A percentile compares a stretch with the other conserved stretches of the same genome.
These are phyloP conservation scores for Dunckerocampus dactyliophorus DNA, from an alignment of 2,113 vertebrate genomes.

Conservation along the genomic window DNA sequence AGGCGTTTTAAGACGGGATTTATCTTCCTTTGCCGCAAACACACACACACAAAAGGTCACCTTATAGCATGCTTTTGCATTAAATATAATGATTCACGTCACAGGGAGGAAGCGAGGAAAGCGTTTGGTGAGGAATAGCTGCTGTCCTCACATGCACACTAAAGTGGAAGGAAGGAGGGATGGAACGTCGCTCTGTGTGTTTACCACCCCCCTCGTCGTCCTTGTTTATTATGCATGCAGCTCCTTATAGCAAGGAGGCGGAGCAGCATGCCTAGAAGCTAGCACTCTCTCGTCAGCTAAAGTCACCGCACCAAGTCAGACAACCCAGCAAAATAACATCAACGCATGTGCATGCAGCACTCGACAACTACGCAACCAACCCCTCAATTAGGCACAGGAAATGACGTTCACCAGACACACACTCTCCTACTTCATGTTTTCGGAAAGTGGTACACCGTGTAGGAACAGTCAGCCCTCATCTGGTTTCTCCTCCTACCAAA, in stretches of 20 bases:
- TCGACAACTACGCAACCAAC: too few relatives aligned
- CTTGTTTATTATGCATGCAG: slow-evolving; percentile 71
- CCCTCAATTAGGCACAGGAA: too few relatives aligned
- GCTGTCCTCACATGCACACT: slow-evolving; percentile 8
- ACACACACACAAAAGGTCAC: slow-evolving; percentile 7
- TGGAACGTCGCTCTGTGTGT: slow-evolving; percentile 57
- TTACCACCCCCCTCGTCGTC: slow-evolving; percentile 63
- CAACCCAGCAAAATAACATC: background rate
- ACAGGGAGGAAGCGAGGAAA: background rate
- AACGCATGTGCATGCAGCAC: too few relatives aligned
- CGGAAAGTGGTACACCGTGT: background rate
- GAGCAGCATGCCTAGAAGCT: slow-evolving; percentile 54
- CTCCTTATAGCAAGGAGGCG: slow-evolving; percentile 49
- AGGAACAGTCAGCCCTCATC: too few relatives aligned
- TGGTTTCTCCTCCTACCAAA: too few relatives aligned
- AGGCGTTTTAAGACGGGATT: slow-evolving; percentile 67
- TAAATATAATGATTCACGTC: background rate
- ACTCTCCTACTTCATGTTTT: slow-evolving; percentile 16
- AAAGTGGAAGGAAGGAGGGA: slow-evolving; percentile 37
- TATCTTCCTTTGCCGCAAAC: slow-evolving; percentile 46
- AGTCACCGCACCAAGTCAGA: slow-evolving; percentile 1
- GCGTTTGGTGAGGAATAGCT: background rate
- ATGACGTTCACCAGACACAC: background rate
- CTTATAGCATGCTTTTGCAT: background rate
- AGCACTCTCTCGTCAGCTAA: slow-evolving; percentile 14